phyloP scores from a whole-genome alignment of 2,797 vertebrate genomes.

The Notolepis coatsorum region DNA sequence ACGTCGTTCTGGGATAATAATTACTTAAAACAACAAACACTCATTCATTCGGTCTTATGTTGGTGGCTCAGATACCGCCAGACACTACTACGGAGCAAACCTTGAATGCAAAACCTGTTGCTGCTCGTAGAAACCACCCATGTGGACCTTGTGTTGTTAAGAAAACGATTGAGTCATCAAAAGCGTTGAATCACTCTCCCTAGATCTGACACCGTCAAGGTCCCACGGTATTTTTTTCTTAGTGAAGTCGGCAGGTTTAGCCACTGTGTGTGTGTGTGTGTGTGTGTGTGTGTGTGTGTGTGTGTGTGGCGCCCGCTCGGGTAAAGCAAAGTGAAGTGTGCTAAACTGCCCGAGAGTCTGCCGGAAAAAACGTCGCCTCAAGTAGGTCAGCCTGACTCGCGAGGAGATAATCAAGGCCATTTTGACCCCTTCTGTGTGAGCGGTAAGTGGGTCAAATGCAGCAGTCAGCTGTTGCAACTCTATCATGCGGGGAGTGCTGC shows the following conservation, averaged over 20 bases:
- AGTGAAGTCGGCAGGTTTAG: slow-evolving; percentile 21
- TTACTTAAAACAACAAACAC: no score
- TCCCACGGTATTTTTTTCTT: slow-evolving; percentile 3
- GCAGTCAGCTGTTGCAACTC: slow-evolving; percentile 78
- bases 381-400: slow-evolving; percentile 77
- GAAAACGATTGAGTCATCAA: no score
- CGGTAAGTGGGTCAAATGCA: slow-evolving; percentile 77
- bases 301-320: background rate
- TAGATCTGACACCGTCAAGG: background rate
- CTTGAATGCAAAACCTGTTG: slow-evolving; percentile 32
- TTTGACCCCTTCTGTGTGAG: slow-evolving; percentile 77
- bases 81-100: no score
- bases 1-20: no score
- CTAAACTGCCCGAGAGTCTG: slow-evolving; percentile 67
- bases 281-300: slow-evolving; percentile 18
- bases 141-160: no score
- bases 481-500: slow-evolving; percentile 53
- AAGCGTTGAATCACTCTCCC: background rate
- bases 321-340: slow-evolving; percentile 24
- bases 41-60: no score
- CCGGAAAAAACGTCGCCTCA: slow-evolving; percentile 65
- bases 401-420: slow-evolving; percentile 75
- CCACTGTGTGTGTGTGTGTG: background rate
- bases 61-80: no score
- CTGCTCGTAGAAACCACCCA: no score